phyloP scores from a whole-genome alignment of 2,113 vertebrate genomes.

The Prietella phreatophila region DNA sequence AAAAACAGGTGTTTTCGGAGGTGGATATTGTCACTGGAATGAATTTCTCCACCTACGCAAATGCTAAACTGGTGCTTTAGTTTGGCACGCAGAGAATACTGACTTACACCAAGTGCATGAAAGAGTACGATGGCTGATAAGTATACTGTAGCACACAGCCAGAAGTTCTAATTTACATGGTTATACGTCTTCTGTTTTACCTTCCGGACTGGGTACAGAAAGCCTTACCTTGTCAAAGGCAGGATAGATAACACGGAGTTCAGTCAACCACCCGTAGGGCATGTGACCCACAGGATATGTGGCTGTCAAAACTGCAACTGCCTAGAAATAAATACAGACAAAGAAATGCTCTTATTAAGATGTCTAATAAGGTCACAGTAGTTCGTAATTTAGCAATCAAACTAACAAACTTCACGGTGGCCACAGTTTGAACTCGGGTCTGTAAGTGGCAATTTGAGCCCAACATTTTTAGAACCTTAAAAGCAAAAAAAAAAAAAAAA shows the following conservation, averaged over 20 bases:
- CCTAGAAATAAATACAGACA: constrained; percentile 63
- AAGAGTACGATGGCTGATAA: background rate
- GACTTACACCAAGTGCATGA: background rate
- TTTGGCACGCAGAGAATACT: background rate
- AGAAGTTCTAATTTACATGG: background rate
- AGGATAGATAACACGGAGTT: constrained; percentile 86
- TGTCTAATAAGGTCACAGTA: background rate
- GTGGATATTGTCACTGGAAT: background rate
- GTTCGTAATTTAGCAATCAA: background rate
- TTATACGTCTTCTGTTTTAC: background rate
- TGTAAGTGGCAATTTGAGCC: no score
- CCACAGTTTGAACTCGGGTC: no score
- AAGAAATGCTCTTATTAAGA: constrained; percentile 7
- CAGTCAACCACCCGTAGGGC: constrained; percentile 89
- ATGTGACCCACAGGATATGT: constrained; percentile 90
- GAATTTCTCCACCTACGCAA: constrained; percentile 14
- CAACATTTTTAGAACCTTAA: background rate
- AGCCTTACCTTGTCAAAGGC: constrained; percentile 87
- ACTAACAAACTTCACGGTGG: background rate
- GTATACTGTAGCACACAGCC: background rate
- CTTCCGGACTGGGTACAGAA: background rate
- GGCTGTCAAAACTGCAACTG: constrained; percentile 85
- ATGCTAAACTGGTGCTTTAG: background rate
- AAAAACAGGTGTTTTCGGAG: constrained; percentile 4
- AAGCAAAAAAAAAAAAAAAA: background rate